Conservation (phyloP, 1,140 invertebrate species). For the Aphelinus certus region DNA sequence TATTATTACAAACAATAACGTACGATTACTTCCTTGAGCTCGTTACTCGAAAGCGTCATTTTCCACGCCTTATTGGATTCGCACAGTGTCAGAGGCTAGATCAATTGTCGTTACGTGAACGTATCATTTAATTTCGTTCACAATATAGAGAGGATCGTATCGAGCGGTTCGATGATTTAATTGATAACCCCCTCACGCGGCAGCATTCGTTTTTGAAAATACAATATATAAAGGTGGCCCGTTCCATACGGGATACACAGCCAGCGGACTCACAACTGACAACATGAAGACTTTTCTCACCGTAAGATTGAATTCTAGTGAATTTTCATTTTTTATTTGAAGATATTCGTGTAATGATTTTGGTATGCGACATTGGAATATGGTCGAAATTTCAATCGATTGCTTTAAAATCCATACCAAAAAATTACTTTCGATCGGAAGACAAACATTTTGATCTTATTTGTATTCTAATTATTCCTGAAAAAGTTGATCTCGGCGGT, state of each 20-base stretch:
- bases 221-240: slow-evolving; percentile 54
- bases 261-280: slow-evolving; percentile 43
- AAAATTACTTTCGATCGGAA: background rate
- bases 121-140: slow-evolving; percentile 53
- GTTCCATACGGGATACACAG: slow-evolving; percentile 25
- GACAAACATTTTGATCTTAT: background rate
- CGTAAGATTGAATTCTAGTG: slow-evolving; percentile 45
- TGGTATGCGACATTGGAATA: no score
- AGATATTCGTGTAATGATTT: no score
- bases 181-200: slow-evolving; percentile 51
- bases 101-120: slow-evolving; percentile 54
- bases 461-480: background rate
- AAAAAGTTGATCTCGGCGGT: slow-evolving; percentile 37
- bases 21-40: slow-evolving; percentile 48
- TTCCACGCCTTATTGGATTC: slow-evolving; percentile 42
- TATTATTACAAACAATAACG: slow-evolving; percentile 33
- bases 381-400: no score
- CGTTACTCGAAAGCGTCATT: background rate
- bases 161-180: slow-evolving; percentile 52
- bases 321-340: no score
- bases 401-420: no score
- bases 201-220: slow-evolving; percentile 38
- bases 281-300: slow-evolving; percentile 53
- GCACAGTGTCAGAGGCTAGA: slow-evolving; percentile 40
- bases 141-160: slow-evolving; percentile 41